phyloP scores from a whole-genome alignment of 2,113 vertebrate species.

The Rafetus swinhoei region DNA sequence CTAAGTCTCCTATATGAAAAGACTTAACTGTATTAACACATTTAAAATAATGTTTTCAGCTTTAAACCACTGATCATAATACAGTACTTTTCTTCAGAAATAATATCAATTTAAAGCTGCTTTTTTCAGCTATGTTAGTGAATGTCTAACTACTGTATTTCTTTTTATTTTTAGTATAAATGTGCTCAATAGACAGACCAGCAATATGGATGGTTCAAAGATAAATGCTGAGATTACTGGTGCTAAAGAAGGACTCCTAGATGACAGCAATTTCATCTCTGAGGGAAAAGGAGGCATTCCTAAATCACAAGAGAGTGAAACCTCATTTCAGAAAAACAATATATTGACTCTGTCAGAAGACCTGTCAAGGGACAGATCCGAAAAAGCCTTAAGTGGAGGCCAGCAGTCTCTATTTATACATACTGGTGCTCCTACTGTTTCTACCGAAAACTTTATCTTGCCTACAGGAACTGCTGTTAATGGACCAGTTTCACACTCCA shows the following conservation, averaged over 20 bases:
- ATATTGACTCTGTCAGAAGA: constrained; percentile 85
- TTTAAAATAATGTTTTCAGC: background rate
- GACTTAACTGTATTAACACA: background rate
- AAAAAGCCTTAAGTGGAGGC: constrained; percentile 97
- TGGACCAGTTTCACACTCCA: constrained; percentile 96
- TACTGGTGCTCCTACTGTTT: constrained; percentile 90
- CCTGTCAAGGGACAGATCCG: constrained; percentile 87
- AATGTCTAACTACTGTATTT: constrained; percentile 65
- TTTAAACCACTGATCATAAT: background rate
- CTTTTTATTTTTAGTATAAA: constrained; percentile 82
- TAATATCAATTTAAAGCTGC: background rate
- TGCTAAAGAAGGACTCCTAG: constrained; percentile 85
- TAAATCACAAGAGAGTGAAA: constrained; percentile 85
- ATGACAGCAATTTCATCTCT: constrained; percentile 83
- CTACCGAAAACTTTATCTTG: constrained; percentile 88
- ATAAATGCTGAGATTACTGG: constrained; percentile 82
- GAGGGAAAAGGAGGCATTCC: constrained; percentile 85
- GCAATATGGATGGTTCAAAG: constrained; percentile 88
- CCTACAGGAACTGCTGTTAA: constrained; percentile 95
- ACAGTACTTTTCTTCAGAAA: background rate
- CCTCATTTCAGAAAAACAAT: constrained; percentile 85
- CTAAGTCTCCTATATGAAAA: background rate
- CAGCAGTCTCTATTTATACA: constrained; percentile 92
- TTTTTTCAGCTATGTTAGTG: constrained; percentile 13
- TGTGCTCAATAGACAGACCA: constrained; percentile 82